These are phyloP conservation scores for Andrena bicolor DNA, from an alignment of 2,888 invertebrate genomes.

Conservation along the genomic window DNA sequence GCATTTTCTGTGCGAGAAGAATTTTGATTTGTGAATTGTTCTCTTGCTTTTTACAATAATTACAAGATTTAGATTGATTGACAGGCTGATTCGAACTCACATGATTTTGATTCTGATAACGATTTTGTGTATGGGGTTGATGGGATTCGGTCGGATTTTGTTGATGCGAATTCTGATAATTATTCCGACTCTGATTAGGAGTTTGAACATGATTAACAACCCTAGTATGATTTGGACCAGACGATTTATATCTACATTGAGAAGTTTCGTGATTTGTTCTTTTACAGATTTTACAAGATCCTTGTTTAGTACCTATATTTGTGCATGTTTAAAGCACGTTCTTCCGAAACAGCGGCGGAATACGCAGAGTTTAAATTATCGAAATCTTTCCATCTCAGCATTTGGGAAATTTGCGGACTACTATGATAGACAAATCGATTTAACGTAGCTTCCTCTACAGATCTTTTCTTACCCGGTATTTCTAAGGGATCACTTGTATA, in stretches of 20 bases:
- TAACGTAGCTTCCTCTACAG: not conserved
- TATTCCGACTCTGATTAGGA: not conserved
- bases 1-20: not conserved
- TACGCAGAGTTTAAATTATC: slow-evolving; percentile 19
- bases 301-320: not conserved
- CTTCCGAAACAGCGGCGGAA: slow-evolving; percentile 3
- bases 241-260: not conserved
- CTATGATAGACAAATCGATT: slow-evolving; percentile 18
- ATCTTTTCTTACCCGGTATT: slow-evolving; percentile 2
- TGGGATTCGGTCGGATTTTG: not conserved
- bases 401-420: not conserved
- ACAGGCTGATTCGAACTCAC: not conserved
- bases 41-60: slow-evolving; percentile 29
- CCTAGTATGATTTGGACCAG: not conserved
- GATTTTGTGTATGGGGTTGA: not conserved
- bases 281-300: slow-evolving; percentile 3
- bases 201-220: not conserved
- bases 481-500: not conserved
- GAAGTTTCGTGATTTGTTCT: slow-evolving; percentile 4
- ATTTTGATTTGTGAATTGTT: not conserved
- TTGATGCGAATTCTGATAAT: not conserved
- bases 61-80: slow-evolving; percentile 1
- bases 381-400: slow-evolving; percentile 12
- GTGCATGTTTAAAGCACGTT: slow-evolving; percentile 3
- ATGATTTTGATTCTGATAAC: not conserved